These are phyloP conservation scores for Tribolium freemani DNA, from an alignment of 2,888 invertebrate species.

Conservation along the genomic window DNA sequence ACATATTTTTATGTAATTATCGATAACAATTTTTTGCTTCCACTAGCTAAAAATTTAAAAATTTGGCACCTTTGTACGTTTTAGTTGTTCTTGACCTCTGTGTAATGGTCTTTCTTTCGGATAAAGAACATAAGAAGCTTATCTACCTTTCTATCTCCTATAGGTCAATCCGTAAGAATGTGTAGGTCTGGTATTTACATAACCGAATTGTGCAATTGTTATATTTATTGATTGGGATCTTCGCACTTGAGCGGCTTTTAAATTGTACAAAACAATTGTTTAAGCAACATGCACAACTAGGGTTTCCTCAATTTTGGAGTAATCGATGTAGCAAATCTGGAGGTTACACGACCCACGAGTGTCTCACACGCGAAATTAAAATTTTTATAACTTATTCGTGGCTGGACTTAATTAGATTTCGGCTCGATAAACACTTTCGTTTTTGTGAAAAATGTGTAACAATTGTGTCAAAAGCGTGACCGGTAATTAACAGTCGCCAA, in stretches of 20 bases:
- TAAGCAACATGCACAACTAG: constrained; percentile 17
- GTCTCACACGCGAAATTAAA: not conserved
- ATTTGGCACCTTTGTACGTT: no score
- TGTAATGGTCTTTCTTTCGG: not conserved
- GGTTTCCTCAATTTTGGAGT: constrained; percentile 24
- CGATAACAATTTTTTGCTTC: no score
- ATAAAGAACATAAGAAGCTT: constrained; percentile 26
- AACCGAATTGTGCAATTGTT: constrained; percentile 37
- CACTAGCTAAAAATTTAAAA: no score
- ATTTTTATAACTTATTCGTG: constrained; percentile 22
- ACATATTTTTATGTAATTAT: no score
- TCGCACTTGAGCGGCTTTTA: not conserved
- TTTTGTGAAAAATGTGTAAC: not conserved
- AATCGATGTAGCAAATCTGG: constrained; percentile 11
- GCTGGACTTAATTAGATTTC: constrained; percentile 1
- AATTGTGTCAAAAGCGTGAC: constrained; percentile 14
- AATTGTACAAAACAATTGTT: constrained; percentile 24
- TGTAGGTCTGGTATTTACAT: constrained; percentile 37
- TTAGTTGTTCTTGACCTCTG: constrained; percentile 27
- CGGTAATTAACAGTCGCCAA: not conserved
- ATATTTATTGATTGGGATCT: constrained; percentile 15
- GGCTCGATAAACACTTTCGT: constrained; percentile 2
- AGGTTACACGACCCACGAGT: not conserved
- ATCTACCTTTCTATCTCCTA: constrained; percentile 37
- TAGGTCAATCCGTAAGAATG: constrained; percentile 34